Evolutionary conservation across 1,140 invertebrate genomes (phyloP), one percentile per base, ranked within the genome.

Genomic region (Chlorops oryzae): DNA sequence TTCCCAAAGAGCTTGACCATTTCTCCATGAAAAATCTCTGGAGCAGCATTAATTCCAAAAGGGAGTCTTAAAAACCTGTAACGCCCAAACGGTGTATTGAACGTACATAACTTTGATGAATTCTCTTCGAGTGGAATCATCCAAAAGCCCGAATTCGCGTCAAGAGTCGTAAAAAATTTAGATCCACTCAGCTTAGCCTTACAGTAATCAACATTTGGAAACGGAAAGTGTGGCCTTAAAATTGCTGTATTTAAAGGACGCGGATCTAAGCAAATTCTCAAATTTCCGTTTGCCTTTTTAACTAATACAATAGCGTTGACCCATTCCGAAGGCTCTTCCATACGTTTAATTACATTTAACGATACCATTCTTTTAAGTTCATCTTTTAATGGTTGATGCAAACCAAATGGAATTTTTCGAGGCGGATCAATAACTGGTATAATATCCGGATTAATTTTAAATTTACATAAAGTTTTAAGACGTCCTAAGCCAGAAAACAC

Each of bases 191-290:
- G 45, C 51, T 69, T 62, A 20, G 58, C 47, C 35, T 51, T 65
- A 18, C 75, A 51, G 40, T 73, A 67, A 23, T 75, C 70, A 47
- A 73, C 54, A 9, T 63, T 72, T 21, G 72, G 70, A 25, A 77
- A 61, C 22, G 56, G 63, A 61, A 65, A 73, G 53, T 72, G 64
- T 43, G 65, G 57, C 32, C 74, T 42, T 40, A 59, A 56, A 7
- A 78, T 67, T n/a, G 50, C 52, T 55, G 62, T 63, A 61, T 78
- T 78, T 52, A 78, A 58, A 46, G 73, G 61, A 54, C 59, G 60
- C 9, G 75, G 75, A 59, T 78, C 73, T 17, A 78, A 46, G 51
- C 73, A 77, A 45, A 75, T 39, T 38, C 73, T 39, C 22, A 75
- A 24, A 28, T 61, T 52, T 17, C 60, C 63, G 52, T 69, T 62